Evolutionary conservation across 2,113 vertebrate genomes (phyloP).

Genomic region (Calidris pugnax): DNA sequence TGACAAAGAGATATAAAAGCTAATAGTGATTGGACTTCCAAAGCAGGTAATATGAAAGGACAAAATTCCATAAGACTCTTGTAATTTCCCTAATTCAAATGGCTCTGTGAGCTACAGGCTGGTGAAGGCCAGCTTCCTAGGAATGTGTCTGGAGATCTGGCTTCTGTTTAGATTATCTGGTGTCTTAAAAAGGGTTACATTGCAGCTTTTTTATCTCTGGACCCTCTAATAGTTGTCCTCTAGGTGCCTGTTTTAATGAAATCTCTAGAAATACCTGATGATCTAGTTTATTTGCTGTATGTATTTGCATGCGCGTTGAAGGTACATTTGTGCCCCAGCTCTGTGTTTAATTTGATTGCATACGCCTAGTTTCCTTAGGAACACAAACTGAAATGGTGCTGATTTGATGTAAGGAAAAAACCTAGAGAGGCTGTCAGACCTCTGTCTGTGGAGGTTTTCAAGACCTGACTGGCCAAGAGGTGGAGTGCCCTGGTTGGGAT

Average conservation of each 20-base stretch:
- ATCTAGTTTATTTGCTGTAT: neutral
- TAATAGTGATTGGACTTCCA: neutral
- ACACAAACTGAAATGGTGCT: neutral
- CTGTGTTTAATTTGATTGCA: neutral
- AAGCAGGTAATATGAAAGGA: neutral
- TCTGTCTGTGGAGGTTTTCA: neutral
- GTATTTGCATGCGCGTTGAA: accelerated
- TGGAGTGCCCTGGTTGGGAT: neutral
- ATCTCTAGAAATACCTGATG: neutral
- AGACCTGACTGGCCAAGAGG: neutral
- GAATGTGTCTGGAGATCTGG: neutral
- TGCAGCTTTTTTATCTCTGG: neutral
- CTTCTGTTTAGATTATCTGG: neutral
- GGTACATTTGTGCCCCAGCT: neutral
- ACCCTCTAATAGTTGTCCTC: neutral
- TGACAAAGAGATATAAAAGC: neutral
- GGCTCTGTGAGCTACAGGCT: neutral
- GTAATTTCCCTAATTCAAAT: accelerated
- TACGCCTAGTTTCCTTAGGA: neutral
- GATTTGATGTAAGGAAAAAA: neutral
- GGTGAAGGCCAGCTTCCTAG: neutral
- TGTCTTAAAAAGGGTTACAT: neutral
- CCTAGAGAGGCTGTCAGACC: neutral
- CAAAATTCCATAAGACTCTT: neutral
- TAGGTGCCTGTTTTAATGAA: neutral